Conservation (phyloP, 2,888 invertebrate species). For the Drosophila borealis region DNA sequence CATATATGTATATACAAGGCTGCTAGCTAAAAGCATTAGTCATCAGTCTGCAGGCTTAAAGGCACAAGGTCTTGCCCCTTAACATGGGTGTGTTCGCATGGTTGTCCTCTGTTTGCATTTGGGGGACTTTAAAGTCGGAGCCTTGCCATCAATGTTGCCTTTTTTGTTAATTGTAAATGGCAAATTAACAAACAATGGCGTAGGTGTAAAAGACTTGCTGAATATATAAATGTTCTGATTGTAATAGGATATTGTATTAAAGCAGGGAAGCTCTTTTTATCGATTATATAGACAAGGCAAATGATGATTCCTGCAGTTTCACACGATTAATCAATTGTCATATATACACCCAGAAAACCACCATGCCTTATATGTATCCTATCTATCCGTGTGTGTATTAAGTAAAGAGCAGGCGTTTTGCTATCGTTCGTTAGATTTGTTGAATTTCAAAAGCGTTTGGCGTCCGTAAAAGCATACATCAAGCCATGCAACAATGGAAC, state of each 20-base stretch:
- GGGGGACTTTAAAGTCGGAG: constrained; percentile 1
- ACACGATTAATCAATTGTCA: no score
- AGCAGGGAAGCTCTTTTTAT: background rate
- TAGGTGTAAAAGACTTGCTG: background rate
- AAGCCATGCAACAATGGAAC: constrained; percentile 6
- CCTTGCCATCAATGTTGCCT: constrained; percentile 2
- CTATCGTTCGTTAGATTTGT: background rate
- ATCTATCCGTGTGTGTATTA: background rate
- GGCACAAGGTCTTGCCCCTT: constrained; percentile 6
- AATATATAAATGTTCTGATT: constrained; percentile 1
- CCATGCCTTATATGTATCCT: background rate
- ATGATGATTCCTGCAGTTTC: no score
- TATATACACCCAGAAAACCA: no score
- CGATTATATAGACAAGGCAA: no score
- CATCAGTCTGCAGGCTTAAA: constrained; percentile 3
- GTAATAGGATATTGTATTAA: background rate
- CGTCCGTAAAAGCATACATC: background rate
- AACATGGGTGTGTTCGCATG: background rate
- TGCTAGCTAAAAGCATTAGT: constrained; percentile 8
- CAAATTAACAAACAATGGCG: background rate
- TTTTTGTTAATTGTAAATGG: background rate
- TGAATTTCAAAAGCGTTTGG: background rate
- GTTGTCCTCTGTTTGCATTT: background rate
- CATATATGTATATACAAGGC: no score
- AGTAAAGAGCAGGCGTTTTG: background rate